phyloP scores from a whole-genome alignment of 2,888 invertebrate species.

The Calameuta idolon region DNA sequence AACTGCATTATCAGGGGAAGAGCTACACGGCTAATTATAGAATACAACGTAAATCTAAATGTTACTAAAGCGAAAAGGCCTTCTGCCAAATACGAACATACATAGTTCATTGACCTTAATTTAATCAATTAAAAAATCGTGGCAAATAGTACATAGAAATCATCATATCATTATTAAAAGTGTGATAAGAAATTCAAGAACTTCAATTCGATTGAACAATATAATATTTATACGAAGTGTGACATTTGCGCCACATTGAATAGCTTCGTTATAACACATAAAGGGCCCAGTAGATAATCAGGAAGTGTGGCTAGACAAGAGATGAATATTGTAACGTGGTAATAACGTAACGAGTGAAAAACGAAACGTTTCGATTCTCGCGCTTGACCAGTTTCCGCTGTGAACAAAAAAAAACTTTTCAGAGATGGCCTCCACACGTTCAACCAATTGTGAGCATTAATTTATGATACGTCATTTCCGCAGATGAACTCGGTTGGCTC shows the following conservation, averaged over 20 bases:
- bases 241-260: not conserved
- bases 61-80: not conserved
- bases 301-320: not conserved
- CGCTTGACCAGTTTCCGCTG: not conserved
- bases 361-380: not conserved
- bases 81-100: not conserved
- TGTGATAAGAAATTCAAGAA: not conserved
- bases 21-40: not conserved
- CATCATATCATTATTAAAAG: not conserved
- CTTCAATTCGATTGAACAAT: not conserved
- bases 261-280: not conserved
- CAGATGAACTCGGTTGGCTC: not conserved
- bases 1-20: not conserved
- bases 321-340: not conserved
- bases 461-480: not conserved
- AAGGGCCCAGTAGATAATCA: not conserved
- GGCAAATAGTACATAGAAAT: not conserved
- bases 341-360: not conserved
- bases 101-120: not conserved
- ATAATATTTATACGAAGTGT: not conserved
- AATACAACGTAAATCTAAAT: not conserved
- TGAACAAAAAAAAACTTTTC: not conserved
- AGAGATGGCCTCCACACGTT: not conserved
- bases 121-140: not conserved
- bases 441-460: not conserved